phyloP scores from a whole-genome alignment of 1,140 invertebrate genomes.

The Globodera ellingtonae region DNA sequence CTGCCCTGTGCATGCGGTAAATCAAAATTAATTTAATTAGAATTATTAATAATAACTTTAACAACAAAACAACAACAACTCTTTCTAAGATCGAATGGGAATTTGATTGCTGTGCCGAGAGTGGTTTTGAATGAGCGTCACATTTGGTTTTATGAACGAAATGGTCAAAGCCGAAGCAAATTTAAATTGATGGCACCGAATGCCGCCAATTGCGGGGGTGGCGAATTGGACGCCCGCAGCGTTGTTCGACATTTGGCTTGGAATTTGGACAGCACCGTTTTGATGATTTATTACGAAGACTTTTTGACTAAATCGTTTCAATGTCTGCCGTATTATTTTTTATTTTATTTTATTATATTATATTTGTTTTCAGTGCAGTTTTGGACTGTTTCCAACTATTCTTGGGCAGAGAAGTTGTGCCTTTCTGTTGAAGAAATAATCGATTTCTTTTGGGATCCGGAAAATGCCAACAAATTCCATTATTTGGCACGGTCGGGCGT shows the following conservation, averaged over 20 bases:
- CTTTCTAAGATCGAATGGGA: slow-evolving; percentile 73
- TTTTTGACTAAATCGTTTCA: slow-evolving; percentile 4
- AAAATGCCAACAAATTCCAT: slow-evolving; percentile 29
- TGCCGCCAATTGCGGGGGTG: slow-evolving; percentile 68
- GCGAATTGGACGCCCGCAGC: slow-evolving; percentile 67
- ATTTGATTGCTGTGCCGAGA: slow-evolving; percentile 77
- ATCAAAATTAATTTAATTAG: slow-evolving; percentile 3
- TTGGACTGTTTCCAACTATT: slow-evolving; percentile 82
- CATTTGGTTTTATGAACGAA: slow-evolving; percentile 86
- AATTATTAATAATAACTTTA: slow-evolving; percentile 29
- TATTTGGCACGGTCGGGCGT: slow-evolving; percentile 36
- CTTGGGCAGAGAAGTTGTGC: slow-evolving; percentile 84
- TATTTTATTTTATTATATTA: background rate
- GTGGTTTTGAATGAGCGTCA: slow-evolving; percentile 64
- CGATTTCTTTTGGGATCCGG: slow-evolving; percentile 35
- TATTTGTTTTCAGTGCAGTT: slow-evolving; percentile 71
- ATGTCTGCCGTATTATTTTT: background rate
- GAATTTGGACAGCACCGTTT: slow-evolving; percentile 40
- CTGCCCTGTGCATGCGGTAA: slow-evolving; percentile 75
- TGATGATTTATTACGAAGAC: slow-evolving; percentile 28
- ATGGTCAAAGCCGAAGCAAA: slow-evolving; percentile 84
- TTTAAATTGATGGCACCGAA: slow-evolving; percentile 71
- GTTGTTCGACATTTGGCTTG: slow-evolving; percentile 30
- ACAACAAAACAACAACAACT: background rate
- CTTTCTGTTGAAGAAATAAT: slow-evolving; percentile 13